Evolutionary conservation across 2,888 invertebrate species (phyloP), one percentile per base, ranked within the genome.

Genomic region (Heteromyza rotundicornis): DNA sequence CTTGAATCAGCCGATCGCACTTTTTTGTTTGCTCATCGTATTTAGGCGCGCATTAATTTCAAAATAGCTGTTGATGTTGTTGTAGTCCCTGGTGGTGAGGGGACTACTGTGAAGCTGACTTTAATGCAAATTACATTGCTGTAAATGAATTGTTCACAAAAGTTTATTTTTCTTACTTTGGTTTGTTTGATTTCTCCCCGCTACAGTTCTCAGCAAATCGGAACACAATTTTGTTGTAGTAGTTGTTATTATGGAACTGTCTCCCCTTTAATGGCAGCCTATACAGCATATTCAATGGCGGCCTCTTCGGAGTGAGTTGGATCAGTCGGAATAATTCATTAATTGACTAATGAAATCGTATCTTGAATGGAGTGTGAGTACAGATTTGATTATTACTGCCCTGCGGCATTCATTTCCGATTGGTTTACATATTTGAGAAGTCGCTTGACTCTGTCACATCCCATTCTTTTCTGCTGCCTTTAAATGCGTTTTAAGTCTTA

Each of bases 1-100:
- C 58, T 57, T 61, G 17, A 2, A 24, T 49, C 49, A 7, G 52
- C 14, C 16, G 40, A 40, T 40, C 40, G 40, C 40, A n/a, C 27
- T 27, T 27, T 27, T 27, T n/a, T 10, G 10, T 3, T 40, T n/a
- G 40, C n/a, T 40, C 40, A 40, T 10, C 16, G 5, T 14, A n/a
- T 27, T 27, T 27, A 27, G 27, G 27, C 27, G 27, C 27, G 27
- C 5, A 7, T 27, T 27, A 27, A 27, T 27, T 27, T 27, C 27
- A 27, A 27, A 27, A 27, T 27, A 5, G 27, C 10, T 27, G 27
- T 27, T 27, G 27, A 7, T 40, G 40, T 40, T n/a, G 16, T 40
- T 40, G 40, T 40, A 14, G 3, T 40, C 14, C 7, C 10, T 10
- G 5, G 16, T n/a, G n/a, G 40, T n/a, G n/a, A 40, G 2, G 40